phyloP scores from a whole-genome alignment of 2,113 vertebrate species.

The Myiopsitta monachus region DNA sequence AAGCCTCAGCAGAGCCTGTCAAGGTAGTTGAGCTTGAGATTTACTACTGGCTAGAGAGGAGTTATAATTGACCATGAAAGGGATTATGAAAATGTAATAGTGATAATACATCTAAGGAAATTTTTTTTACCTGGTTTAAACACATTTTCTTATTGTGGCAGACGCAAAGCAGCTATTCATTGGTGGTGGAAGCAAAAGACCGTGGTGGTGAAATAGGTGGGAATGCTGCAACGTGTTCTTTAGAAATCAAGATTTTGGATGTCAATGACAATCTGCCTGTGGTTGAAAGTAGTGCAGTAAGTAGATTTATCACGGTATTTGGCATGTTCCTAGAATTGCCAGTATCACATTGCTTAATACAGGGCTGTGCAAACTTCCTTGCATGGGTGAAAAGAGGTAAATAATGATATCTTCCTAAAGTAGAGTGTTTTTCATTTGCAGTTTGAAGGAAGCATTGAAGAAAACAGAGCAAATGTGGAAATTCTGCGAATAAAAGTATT shows the following conservation, averaged over 20 bases:
- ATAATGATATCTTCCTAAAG: neutral
- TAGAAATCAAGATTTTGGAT: conserved; percentile 78
- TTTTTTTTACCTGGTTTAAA: neutral
- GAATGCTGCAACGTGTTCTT: conserved; percentile 52
- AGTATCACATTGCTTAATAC: neutral
- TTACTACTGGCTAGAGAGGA: neutral
- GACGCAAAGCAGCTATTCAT: conserved; percentile 72
- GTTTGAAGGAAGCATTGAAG: conserved; percentile 83
- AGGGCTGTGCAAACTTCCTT: neutral
- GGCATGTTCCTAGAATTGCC: neutral
- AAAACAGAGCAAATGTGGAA: conserved; percentile 85
- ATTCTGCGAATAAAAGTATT: conserved; percentile 82
- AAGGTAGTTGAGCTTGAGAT: neutral
- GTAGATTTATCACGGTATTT: neutral
- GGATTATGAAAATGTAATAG: neutral
- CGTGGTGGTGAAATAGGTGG: conserved; percentile 32
- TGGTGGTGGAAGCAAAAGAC: conserved; percentile 77
- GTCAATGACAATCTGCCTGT: conserved; percentile 82
- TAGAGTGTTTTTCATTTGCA: conserved; percentile 28
- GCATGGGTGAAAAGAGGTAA: neutral
- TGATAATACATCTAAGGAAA: neutral
- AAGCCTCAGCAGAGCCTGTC: neutral
- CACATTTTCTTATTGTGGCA: neutral
- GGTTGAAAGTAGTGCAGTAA: conserved; percentile 63
- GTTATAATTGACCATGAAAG: neutral